phyloP scores from a whole-genome alignment of 2,888 invertebrate genomes.

The Minunthozetes semirufus region DNA sequence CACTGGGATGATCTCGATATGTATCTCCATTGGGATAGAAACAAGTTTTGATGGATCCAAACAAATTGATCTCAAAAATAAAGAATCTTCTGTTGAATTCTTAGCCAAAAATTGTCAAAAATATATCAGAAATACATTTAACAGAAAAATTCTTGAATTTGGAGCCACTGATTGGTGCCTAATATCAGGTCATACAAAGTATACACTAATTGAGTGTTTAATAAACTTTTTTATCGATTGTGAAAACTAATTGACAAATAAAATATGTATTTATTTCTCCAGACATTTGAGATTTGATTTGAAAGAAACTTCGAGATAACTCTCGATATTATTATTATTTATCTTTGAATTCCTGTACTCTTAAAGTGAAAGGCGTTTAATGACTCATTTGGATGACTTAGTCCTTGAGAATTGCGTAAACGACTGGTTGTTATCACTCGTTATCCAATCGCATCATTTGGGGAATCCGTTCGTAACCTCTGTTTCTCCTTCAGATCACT shows the following conservation, averaged over 20 bases:
- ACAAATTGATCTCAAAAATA: too few relatives aligned
- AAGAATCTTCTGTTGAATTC: too few relatives aligned
- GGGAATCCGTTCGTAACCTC: conserved; percentile 19
- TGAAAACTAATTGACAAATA: too few relatives aligned
- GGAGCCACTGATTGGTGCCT: conserved; percentile 3
- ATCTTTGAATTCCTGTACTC: not conserved
- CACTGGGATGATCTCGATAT: not conserved
- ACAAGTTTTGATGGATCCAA: too few relatives aligned
- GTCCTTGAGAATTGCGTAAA: conserved; percentile 21
- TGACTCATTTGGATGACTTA: not conserved
- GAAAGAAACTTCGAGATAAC: too few relatives aligned
- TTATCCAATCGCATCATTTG: not conserved
- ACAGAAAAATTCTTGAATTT: not conserved
- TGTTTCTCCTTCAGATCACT: not conserved
- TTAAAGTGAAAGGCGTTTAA: not conserved
- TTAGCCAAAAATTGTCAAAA: too few relatives aligned
- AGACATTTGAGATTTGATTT: too few relatives aligned
- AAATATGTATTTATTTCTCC: too few relatives aligned
- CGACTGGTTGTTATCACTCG: not conserved
- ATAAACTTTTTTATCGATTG: too few relatives aligned
- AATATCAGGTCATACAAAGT: not conserved
- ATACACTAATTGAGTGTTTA: too few relatives aligned
- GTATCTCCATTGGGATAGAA: not conserved
- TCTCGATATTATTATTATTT: too few relatives aligned
- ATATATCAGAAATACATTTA: too few relatives aligned